Evolutionary conservation across 2,888 invertebrate species (phyloP).

Genomic region (Trichacis sp.): DNA sequence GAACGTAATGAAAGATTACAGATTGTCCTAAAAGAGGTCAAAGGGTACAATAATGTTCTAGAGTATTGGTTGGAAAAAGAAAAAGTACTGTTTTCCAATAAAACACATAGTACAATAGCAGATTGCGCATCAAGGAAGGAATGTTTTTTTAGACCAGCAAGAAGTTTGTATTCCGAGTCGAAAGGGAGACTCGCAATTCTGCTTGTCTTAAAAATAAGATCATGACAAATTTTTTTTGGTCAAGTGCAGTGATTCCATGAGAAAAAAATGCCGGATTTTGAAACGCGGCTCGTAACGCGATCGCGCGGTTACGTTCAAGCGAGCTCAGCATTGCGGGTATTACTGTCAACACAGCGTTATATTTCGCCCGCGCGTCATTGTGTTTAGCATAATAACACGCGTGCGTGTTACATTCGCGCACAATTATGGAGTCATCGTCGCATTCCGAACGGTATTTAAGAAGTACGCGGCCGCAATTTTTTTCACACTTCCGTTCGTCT

Average conservation of each 20-base stretch:
- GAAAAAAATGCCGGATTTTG: background rate
- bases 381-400: conserved; percentile 11
- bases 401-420: conserved; percentile 8
- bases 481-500: background rate
- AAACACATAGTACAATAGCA: no score
- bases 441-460: conserved; percentile 8
- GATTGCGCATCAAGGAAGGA: no score
- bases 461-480: background rate
- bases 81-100: no score
- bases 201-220: no score
- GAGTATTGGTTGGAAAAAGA: no score
- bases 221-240: no score
- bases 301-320: conserved; percentile 1
- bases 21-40: no score
- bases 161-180: no score
- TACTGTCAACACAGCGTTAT: conserved; percentile 11
- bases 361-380: conserved; percentile 8
- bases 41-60: no score
- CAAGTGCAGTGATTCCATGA: background rate
- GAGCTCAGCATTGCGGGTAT: conserved; percentile 3
- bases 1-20: no score
- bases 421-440: background rate
- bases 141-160: no score
- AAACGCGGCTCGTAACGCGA: conserved; percentile 1
- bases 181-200: no score